These are phyloP conservation scores for Nasonia vitripennis DNA, from an alignment of 1,140 invertebrate genomes.

Conservation along the genomic window DNA sequence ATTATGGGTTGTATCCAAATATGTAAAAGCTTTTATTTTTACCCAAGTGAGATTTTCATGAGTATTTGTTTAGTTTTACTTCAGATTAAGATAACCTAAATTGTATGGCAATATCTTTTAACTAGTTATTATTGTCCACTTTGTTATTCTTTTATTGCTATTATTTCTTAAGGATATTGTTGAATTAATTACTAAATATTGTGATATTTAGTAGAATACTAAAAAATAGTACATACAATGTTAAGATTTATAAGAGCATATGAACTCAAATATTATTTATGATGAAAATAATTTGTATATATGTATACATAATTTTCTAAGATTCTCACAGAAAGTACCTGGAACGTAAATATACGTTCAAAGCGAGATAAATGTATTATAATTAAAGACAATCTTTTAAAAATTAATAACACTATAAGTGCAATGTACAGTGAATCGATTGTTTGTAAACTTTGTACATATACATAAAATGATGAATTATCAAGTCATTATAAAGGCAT, in stretches of 20 bases:
- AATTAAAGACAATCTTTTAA: constrained; percentile 41
- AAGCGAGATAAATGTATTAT: constrained; percentile 32
- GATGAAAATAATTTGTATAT: constrained; percentile 21
- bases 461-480: constrained; percentile 27
- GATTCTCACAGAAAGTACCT: constrained; percentile 45
- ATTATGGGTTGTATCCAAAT: constrained; percentile 66
- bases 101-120: constrained; percentile 29
- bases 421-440: constrained; percentile 36
- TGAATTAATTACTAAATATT: constrained; percentile 20
- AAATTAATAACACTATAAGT: constrained; percentile 37
- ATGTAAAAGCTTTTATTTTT: constrained; percentile 56
- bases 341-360: constrained; percentile 34
- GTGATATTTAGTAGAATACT: constrained; percentile 41
- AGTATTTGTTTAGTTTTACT: background rate
- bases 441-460: constrained; percentile 35
- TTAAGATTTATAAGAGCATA: constrained; percentile 13
- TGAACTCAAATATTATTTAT: constrained; percentile 26
- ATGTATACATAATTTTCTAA: constrained; percentile 14
- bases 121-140: background rate
- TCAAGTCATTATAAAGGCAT: constrained; percentile 11
- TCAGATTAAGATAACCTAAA: background rate
- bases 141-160: background rate
- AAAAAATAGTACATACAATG: background rate
- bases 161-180: constrained; percentile 29
- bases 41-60: constrained; percentile 7